These are phyloP conservation scores for Pelusios castaneus DNA, from an alignment of 2,113 vertebrate species.

Conservation along the genomic window DNA sequence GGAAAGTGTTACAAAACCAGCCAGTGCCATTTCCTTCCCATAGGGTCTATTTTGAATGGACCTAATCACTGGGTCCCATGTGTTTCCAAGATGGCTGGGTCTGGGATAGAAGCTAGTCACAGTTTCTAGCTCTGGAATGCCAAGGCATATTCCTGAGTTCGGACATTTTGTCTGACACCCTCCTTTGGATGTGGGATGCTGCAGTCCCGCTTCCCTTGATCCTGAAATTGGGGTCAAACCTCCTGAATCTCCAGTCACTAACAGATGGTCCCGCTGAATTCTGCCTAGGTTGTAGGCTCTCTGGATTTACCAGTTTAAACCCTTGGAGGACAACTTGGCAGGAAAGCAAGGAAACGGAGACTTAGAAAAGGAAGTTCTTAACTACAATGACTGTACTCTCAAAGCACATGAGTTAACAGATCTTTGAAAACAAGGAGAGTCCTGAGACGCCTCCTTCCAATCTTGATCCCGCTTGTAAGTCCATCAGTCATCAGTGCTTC, in stretches of 20 bases:
- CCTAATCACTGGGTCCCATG: neutral
- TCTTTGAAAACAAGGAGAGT: neutral
- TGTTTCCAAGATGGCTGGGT: neutral
- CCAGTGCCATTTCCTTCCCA: neutral
- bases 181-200: neutral
- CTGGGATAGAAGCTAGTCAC: neutral
- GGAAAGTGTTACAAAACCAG: neutral
- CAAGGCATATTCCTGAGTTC: neutral
- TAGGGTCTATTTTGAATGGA: neutral
- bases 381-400: neutral
- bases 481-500: neutral
- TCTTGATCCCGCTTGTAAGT: neutral
- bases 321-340: neutral
- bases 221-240: neutral
- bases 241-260: neutral
- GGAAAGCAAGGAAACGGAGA: neutral
- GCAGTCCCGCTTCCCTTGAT: neutral
- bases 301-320: neutral
- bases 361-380: neutral
- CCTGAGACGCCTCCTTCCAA: neutral
- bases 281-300: too few relatives aligned
- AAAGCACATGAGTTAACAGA: neutral
- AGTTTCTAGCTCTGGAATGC: neutral
- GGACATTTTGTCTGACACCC: neutral
- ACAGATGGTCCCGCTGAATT: neutral